These are phyloP conservation scores for Platycnemis pennipes DNA, from an alignment of 2,888 invertebrate species.

Conservation along the genomic window DNA sequence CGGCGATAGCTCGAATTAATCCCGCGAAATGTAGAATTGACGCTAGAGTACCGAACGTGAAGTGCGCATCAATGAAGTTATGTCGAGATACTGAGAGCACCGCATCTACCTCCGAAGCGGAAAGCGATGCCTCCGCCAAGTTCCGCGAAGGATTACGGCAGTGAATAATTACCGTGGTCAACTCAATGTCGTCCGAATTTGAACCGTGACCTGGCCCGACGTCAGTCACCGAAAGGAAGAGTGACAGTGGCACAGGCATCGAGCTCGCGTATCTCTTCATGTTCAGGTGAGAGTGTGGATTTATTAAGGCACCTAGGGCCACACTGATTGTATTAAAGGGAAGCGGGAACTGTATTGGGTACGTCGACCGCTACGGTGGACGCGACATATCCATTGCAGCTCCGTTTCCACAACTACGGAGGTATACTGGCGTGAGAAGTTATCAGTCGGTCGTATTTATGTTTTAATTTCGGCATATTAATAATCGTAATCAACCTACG, in stretches of 20 bases:
- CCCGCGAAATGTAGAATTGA: neutral
- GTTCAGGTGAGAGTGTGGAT: neutral
- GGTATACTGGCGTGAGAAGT: neutral
- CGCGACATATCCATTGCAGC: neutral
- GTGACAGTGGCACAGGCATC: neutral
- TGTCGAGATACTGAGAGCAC: neutral
- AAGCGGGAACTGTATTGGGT: neutral
- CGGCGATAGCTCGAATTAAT: neutral
- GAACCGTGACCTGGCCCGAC: neutral
- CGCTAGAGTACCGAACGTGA: neutral
- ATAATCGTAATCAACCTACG: no score
- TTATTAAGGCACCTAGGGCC: neutral
- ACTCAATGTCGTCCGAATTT: slow-evolving; percentile 4
- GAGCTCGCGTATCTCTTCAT: neutral
- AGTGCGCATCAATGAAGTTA: neutral
- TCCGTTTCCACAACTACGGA: neutral
- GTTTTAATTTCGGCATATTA: neutral
- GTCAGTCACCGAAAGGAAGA: neutral
- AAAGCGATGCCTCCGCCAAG: neutral
- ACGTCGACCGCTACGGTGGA: neutral
- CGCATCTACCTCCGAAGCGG: neutral
- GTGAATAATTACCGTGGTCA: slow-evolving; percentile 5
- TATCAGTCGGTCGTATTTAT: neutral
- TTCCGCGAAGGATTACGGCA: neutral
- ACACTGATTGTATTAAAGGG: neutral